These are phyloP conservation scores for Xestia ashworthii DNA, from an alignment of 2,888 invertebrate species.

Conservation along the genomic window DNA sequence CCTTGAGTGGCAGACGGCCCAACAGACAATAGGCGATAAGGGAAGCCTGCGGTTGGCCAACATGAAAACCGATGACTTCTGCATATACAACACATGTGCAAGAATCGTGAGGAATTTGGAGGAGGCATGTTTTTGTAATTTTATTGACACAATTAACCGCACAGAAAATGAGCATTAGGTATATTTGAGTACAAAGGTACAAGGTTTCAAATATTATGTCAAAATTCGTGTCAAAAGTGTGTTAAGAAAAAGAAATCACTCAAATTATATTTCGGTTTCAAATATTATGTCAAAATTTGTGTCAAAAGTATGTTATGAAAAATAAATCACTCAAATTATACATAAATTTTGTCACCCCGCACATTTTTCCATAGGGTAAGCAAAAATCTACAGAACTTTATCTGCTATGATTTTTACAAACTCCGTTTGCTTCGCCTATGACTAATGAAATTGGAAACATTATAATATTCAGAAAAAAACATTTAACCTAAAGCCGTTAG, in stretches of 20 bases:
- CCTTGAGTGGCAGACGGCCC: conserved; percentile 74
- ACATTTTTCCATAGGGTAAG: not conserved
- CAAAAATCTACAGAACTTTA: not conserved
- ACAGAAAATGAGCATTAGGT: not conserved
- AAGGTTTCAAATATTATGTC: not conserved
- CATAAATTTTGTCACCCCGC: not conserved
- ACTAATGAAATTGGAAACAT: not conserved
- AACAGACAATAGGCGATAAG: conserved; percentile 84
- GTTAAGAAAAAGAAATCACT: not conserved
- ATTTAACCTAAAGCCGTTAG: not conserved
- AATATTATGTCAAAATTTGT: not conserved
- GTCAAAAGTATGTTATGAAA: not conserved
- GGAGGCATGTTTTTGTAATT: conserved; percentile 12
- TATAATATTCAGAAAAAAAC: not conserved
- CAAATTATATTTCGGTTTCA: too few species aligned
- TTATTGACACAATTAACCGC: not conserved
- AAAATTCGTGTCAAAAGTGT: not conserved
- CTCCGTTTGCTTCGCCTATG: not conserved
- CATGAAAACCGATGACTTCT: conserved; percentile 79
- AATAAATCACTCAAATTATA: not conserved
- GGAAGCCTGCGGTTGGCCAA: conserved; percentile 82
- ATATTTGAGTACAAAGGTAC: not conserved
- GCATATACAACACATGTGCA: conserved; percentile 68
- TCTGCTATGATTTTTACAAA: not conserved
- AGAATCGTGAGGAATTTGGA: conserved; percentile 11